Evolutionary conservation across 37 sponge, comb jelly and placozoan species (phyloP).

Genomic region (Crambe crambe): DNA sequence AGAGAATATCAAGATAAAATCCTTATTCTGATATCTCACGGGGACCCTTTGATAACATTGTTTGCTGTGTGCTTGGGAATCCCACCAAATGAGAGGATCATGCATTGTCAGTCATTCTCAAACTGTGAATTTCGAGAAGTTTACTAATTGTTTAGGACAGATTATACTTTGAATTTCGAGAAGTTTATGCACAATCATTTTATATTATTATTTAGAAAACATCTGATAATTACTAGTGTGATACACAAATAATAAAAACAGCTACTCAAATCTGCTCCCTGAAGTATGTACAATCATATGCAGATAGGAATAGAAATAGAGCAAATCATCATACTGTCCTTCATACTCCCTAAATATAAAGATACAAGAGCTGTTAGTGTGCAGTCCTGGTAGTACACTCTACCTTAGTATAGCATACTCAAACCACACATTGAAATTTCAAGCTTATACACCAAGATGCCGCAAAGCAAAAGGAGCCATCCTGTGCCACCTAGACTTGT

Average conservation of each 20-base stretch:
- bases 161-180: too few relatives aligned
- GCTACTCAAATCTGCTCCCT: too few relatives aligned
- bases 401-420: neutral
- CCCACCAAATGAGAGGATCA: constrained; percentile 7
- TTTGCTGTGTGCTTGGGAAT: constrained; percentile 3
- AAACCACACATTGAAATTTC: neutral
- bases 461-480: too few relatives aligned
- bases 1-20: neutral
- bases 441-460: too few relatives aligned
- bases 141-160: too few relatives aligned
- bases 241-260: too few relatives aligned
- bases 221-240: too few relatives aligned
- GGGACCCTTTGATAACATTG: constrained; percentile 11
- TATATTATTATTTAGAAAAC: too few relatives aligned
- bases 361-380: neutral
- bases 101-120: neutral
- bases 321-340: constrained; percentile 71
- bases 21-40: constrained; percentile 20
- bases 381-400: neutral
- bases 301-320: constrained; percentile 79
- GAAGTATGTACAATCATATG: too few relatives aligned
- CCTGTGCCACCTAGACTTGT: too few relatives aligned
- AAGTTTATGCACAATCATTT: too few relatives aligned
- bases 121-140: constrained; percentile 7
- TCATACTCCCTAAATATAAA: constrained; percentile 28